A percentile compares a stretch with the other conserved stretches of the same genome.
Evolutionary conservation across 2,888 invertebrate genomes (phyloP).

Genomic region (Mythimna albipuncta): DNA sequence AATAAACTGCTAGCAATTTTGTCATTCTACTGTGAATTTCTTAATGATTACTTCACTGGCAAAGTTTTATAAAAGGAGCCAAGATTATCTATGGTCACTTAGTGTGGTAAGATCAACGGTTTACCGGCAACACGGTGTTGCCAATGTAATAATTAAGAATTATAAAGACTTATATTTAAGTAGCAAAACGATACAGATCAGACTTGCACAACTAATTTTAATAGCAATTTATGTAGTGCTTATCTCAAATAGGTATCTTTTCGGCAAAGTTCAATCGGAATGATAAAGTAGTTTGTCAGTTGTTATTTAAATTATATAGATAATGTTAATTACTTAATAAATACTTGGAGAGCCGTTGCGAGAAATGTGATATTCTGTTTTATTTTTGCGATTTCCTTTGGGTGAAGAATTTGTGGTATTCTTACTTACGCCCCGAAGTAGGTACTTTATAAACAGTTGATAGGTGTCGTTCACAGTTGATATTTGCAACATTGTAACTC

Average conservation of each 20-base stretch:
- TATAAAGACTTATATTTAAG: constrained; percentile 61
- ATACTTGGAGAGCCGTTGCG: constrained; percentile 32
- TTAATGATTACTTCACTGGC: constrained; percentile 43
- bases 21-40: constrained; percentile 41
- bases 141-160: constrained; percentile 67
- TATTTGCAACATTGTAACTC: no score
- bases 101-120: constrained; percentile 55
- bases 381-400: constrained; percentile 14
- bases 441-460: no score
- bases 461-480: no score
- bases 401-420: no score
- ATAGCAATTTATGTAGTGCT: constrained; percentile 72
- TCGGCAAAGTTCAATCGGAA: constrained; percentile 75
- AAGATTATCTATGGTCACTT: constrained; percentile 57
- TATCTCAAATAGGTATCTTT: constrained; percentile 78
- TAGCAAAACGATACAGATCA: constrained; percentile 71
- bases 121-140: constrained; percentile 55
- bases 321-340: constrained; percentile 62
- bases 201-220: constrained; percentile 72
- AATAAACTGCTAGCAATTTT: constrained; percentile 24
- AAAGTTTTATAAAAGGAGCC: constrained; percentile 45
- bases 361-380: constrained; percentile 34
- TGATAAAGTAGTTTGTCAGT: constrained; percentile 60
- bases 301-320: constrained; percentile 58
- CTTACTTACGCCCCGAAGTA: no score